Conservation (phyloP, 2,797 vertebrate genomes). For the Tarsius wallacei region DNA sequence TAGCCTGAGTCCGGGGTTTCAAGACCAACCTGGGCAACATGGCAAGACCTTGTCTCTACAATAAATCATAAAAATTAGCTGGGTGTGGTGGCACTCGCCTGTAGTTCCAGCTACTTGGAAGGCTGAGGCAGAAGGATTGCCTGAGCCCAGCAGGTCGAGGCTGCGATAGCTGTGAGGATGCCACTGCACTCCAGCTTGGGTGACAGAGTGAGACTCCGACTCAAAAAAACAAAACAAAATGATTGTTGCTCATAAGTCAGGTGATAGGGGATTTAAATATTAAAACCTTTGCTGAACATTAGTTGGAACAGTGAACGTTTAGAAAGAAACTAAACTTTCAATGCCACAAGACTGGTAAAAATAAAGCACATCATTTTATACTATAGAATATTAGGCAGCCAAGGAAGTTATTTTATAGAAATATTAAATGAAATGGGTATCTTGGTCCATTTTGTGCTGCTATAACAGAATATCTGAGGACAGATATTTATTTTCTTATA, state of each 20-base stretch:
- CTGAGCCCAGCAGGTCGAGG: no score
- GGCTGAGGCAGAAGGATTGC: no score
- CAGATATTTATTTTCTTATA: background rate
- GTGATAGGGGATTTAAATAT: conserved; percentile 16
- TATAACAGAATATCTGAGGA: background rate
- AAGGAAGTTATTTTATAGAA: background rate
- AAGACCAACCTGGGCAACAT: no score
- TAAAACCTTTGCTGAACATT: conserved; percentile 16
- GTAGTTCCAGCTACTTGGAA: no score
- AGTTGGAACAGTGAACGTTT: background rate
- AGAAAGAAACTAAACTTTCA: background rate
- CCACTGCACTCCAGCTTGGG: no score
- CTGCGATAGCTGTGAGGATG: no score
- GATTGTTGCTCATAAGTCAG: conserved; percentile 1
- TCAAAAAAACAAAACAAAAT: no score
- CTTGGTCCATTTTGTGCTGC: background rate
- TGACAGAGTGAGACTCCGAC: no score
- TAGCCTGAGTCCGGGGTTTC: no score
- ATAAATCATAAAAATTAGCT: no score
- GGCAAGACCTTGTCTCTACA: no score
- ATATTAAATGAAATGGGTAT: conserved; percentile 20
- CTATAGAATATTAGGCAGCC: background rate
- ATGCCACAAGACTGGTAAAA: background rate
- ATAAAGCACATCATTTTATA: background rate
- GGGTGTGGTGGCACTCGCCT: no score